Base-by-base conservation (phyloP, 2,888 invertebrate species). In the Diarsia dahlii region DNA sequence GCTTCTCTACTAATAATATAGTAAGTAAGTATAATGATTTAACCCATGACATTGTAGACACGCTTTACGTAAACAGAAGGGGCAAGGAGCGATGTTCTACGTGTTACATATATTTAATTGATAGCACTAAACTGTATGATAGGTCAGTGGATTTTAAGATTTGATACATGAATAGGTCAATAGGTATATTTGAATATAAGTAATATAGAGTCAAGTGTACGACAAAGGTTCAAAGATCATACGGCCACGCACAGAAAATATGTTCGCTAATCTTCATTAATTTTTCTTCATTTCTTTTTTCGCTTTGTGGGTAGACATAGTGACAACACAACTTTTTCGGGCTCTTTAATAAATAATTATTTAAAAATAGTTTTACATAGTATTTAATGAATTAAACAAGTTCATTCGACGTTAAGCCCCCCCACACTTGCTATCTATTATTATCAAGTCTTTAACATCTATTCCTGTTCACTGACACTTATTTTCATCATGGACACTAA, bases 91-190 rank as follows among this genome's bases (percentile, higher is more conserved):
- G 50, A 67, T 71, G 56, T 70, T 76, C 45, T 72, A 75, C 71
- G 82, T 74, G 74, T 71, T 70, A 48, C 64, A 48, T 56, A 28
- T 2, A 65, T 54, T 67, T 66, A 60, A 76, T 83, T 66, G 74
- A 81, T 78, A 77, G 54, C 62, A 39, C 39, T 71, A 64, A 84
- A 70, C 63, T 71, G 54, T 75, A 68, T 65, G 58, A 70, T 74
- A 69, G 78, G 78, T 84, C 84, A 84, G 68, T 78, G 50, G 84
- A 71, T 72, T 84, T 84, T 74, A 52, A 63, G 34, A 65, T 71
- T 70, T 46, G 18, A 63, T 34, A 64, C 45, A 46, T 46, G 39
- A n/a, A 50, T 48, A 82, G 8, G 45, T 46, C 63, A 64, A 72
- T 67, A 58, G 18, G 20, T 46, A n/a, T 70, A 54, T 68, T 65